These are phyloP conservation scores for Megalonaias nervosa DNA, from an alignment of 1,140 invertebrate species.

Conservation along the genomic window DNA sequence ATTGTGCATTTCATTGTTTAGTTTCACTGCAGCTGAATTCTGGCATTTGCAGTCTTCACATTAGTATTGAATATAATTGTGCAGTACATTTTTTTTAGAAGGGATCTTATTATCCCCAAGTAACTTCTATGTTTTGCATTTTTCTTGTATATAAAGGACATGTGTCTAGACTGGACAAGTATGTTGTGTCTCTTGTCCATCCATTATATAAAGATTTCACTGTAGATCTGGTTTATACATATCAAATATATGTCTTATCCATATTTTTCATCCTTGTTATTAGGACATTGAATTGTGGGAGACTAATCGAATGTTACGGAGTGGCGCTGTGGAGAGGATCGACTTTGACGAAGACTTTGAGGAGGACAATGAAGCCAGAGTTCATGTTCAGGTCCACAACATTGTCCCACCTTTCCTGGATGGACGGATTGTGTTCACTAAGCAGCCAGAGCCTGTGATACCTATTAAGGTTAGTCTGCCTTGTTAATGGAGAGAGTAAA, in stretches of 20 bases:
- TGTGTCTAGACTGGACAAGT: too few species aligned
- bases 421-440: slow-evolving; percentile 98
- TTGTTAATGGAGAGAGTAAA: too few species aligned
- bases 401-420: slow-evolving; percentile 99
- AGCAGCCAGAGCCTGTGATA: slow-evolving; percentile 97
- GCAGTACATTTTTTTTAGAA: too few species aligned
- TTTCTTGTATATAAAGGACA: too few species aligned
- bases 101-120: too few species aligned
- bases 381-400: slow-evolving; percentile 98
- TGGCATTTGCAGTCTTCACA: too few species aligned
- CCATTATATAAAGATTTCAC: too few species aligned
- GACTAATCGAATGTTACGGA: slow-evolving; percentile 97
- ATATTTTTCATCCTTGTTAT: background rate
- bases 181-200: too few species aligned
- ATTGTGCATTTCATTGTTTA: too few species aligned
- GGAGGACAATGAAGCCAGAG: slow-evolving; percentile 90
- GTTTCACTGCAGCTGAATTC: too few species aligned
- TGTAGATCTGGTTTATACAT: background rate
- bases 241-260: background rate
- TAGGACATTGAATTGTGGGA: slow-evolving; percentile 99
- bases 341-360: slow-evolving; percentile 95
- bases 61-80: too few species aligned
- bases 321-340: slow-evolving; percentile 92
- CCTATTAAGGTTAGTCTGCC: slow-evolving; percentile 79
- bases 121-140: too few species aligned